Conservation (phyloP, 2,797 vertebrate genomes). For the Phylloscopus collybita region DNA sequence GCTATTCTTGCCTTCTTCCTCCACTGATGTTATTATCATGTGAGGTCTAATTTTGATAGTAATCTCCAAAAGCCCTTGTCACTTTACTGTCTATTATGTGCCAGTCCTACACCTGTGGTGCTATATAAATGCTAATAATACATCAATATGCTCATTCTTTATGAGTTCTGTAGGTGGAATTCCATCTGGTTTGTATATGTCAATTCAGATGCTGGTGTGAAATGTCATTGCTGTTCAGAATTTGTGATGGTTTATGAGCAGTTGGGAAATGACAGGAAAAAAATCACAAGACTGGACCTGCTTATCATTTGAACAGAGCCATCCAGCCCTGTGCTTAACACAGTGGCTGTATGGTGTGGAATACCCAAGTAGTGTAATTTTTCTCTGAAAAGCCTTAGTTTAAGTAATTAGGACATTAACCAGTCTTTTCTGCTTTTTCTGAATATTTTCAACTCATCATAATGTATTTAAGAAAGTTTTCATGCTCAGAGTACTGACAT, state of each 20-base stretch:
- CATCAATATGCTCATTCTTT: slow-evolving; percentile 38
- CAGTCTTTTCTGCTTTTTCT: not conserved
- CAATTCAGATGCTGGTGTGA: slow-evolving; percentile 13
- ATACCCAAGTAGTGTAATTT: not conserved
- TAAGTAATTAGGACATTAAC: not conserved
- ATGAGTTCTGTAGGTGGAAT: slow-evolving; percentile 41
- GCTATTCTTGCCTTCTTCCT: slow-evolving; percentile 28
- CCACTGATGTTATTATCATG: slow-evolving; percentile 17
- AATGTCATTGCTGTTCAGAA: slow-evolving; percentile 27
- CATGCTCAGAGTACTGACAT: not conserved
- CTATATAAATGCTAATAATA: slow-evolving; percentile 54
- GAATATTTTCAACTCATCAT: not conserved
- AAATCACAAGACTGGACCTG: not conserved
- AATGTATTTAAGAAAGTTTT: not conserved
- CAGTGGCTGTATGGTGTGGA: not conserved
- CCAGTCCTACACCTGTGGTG: slow-evolving; percentile 43
- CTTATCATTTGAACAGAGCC: not conserved
- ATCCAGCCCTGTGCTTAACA: not conserved
- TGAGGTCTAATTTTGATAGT: slow-evolving; percentile 21
- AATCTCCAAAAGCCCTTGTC: slow-evolving; percentile 29
- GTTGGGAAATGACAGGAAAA: not conserved
- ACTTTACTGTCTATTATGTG: slow-evolving; percentile 46
- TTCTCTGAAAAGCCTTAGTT: not conserved
- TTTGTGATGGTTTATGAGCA: slow-evolving; percentile 14
- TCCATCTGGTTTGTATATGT: slow-evolving; percentile 55